These are phyloP conservation scores for Chymomyza amoena DNA, from an alignment of 2,888 invertebrate species.

Conservation along the genomic window DNA sequence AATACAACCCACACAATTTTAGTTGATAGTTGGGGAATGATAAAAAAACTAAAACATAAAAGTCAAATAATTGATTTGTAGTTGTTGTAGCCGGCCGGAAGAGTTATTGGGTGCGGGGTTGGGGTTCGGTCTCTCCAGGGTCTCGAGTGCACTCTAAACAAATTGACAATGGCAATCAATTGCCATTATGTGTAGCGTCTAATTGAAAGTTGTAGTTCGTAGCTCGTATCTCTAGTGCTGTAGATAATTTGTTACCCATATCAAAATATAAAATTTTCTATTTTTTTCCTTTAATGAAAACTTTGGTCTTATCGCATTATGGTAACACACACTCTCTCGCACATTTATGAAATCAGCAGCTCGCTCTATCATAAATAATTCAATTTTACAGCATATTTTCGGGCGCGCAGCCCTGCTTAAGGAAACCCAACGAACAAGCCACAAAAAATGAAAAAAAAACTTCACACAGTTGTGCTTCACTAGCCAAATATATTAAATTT, in stretches of 20 bases:
- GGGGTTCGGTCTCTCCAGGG: neutral
- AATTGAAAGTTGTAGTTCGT: conserved; percentile 68
- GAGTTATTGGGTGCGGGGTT: neutral
- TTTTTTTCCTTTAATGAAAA: neutral
- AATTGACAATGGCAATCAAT: conserved; percentile 69
- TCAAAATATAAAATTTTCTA: conserved; percentile 8
- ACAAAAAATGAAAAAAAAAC: conserved; percentile 38
- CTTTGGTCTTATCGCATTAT: conserved; percentile 4
- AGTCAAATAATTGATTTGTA: conserved; percentile 59
- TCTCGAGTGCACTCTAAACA: conserved; percentile 3
- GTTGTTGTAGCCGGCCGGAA: conserved; percentile 30
- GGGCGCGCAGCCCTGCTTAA: conserved; percentile 1
- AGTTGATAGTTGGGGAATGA: neutral
- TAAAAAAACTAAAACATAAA: neutral
- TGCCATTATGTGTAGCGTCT: conserved; percentile 55
- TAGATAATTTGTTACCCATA: neutral
- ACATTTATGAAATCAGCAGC: conserved; percentile 20
- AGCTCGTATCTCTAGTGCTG: neutral
- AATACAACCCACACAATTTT: neutral
- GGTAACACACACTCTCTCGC: neutral
- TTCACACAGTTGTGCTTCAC: conserved; percentile 57
- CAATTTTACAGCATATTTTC: conserved; percentile 53
- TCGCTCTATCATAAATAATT: conserved; percentile 64
- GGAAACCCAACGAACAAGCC: conserved; percentile 32
- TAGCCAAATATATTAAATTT: conserved; percentile 69